Percentiles rank a stretch among this genome's conserved stretches.
These are phyloP conservation scores for Dioctria rufipes DNA, from an alignment of 2,888 invertebrate species.

Conservation along the genomic window DNA sequence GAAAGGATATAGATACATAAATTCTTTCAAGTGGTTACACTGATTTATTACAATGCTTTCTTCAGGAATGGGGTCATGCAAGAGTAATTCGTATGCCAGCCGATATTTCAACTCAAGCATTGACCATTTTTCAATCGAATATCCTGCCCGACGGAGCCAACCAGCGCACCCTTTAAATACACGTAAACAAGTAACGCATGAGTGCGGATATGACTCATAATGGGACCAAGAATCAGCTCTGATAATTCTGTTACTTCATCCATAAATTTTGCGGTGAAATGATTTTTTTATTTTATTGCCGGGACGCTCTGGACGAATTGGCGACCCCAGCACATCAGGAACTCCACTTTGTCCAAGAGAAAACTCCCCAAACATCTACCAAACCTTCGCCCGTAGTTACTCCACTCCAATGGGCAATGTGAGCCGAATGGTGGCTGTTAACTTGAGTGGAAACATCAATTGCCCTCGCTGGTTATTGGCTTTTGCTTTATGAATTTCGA, in stretches of 20 bases:
- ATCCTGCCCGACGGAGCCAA: background rate
- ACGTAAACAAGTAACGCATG: constrained; percentile 55
- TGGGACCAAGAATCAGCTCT: constrained; percentile 33
- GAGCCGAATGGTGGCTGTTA: constrained; percentile 40
- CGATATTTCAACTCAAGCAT: background rate
- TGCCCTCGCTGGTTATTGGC: constrained; percentile 55
- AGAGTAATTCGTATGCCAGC: background rate
- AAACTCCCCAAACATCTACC: background rate
- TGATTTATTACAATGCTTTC: background rate
- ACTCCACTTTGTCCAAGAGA: constrained; percentile 20
- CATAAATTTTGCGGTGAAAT: constrained; percentile 51
- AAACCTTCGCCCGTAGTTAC: background rate
- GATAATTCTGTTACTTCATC: constrained; percentile 40
- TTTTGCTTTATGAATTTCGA: constrained; percentile 57
- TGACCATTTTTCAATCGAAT: constrained; percentile 23
- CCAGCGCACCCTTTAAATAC: constrained; percentile 15
- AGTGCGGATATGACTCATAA: constrained; percentile 47
- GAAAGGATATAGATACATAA: background rate
- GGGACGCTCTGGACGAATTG: constrained; percentile 15
- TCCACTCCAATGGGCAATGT: background rate
- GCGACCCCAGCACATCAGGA: constrained; percentile 3
- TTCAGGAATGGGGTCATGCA: background rate
- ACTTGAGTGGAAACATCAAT: constrained; percentile 57
- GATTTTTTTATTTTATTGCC: constrained; percentile 52
- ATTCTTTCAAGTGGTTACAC: background rate